Conservation (phyloP, 2,888 invertebrate genomes). For the Diloba caeruleocephala region DNA sequence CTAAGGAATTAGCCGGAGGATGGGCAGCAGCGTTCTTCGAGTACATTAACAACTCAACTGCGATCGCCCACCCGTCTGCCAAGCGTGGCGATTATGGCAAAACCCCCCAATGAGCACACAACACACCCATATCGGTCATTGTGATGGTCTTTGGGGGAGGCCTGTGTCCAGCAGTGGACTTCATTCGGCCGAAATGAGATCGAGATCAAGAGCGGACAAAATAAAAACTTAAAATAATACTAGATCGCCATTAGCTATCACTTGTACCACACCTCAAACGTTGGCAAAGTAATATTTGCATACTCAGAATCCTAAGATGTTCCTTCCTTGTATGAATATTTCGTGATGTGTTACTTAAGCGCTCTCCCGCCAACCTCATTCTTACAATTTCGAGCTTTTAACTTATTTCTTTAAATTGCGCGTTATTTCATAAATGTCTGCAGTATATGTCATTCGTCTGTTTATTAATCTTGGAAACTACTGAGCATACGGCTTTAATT, state of each 20-base stretch:
- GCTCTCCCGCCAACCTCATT: slow-evolving; percentile 27
- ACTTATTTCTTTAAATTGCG: slow-evolving; percentile 40
- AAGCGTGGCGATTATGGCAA: too few species aligned
- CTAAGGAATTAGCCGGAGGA: too few species aligned
- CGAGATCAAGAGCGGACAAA: background rate
- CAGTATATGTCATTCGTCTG: slow-evolving; percentile 12
- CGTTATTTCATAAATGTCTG: slow-evolving; percentile 12
- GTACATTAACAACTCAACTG: too few species aligned
- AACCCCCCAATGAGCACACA: too few species aligned
- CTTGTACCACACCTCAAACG: slow-evolving; percentile 36
- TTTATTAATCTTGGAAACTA: slow-evolving; percentile 8
- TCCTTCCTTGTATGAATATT: slow-evolving; percentile 55
- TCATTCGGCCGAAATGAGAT: too few species aligned
- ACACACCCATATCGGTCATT: too few species aligned
- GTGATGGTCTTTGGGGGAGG: too few species aligned
- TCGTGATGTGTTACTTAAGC: slow-evolving; percentile 52
- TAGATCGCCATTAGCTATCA: slow-evolving; percentile 4
- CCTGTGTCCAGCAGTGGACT: too few species aligned
- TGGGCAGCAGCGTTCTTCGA: too few species aligned
- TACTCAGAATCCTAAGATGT: slow-evolving; percentile 57
- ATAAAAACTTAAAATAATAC: background rate
- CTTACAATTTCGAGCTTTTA: slow-evolving; percentile 36
- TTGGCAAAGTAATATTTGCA: slow-evolving; percentile 57
- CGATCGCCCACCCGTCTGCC: too few species aligned
- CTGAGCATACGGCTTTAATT: background rate